Base-by-base conservation (phyloP, 2,113 vertebrate genomes). In the Alethe diademata region DNA sequence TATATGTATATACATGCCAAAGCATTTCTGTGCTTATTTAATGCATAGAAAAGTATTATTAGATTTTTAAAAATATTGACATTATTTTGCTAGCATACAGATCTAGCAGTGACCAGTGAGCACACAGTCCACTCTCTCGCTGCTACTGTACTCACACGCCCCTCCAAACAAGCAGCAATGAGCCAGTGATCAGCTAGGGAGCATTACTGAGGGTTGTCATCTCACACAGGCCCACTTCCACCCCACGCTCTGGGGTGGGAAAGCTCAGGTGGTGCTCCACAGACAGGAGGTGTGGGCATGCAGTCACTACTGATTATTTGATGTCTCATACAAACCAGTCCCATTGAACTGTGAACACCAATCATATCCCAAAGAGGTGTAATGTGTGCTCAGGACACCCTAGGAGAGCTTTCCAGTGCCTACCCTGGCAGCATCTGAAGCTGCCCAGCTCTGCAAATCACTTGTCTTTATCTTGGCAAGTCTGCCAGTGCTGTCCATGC, bases 211-310 rank as follows among this genome's bases (percentile, higher is more conserved):
- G 19, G 16, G 19, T 0, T 73, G 36, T 8, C 42, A 70, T 33
- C 66, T 60, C 72, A 48, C 61, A 47, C 16, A 25, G 20, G 18
- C 5, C 50, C 14, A 48, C 7, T 29, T 31, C 71, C 60, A 65
- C 3, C 1, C 35, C 24, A 45, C 0, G 0, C 38, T 33, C 22
- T 9, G 20, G 10, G 20, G 15, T 6, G 53, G n/a, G 69, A 78
- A 54, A 89, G 60, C 76, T 50, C 40, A 22, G 19, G 7, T 6
- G 20, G 23, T 42, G 35, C 14, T 66, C 29, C 29, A 53, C 35
- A 38, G 51, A 60, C 50, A 83, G 35, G 9, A 90, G 58, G 16
- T 5, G 25, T 22, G 17, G 42, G 29, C 26, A 33, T 1, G 14
- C 0, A 0, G 74, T 12, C 36, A 23, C 40, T 36, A 19, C 12